Evolutionary conservation across 1,140 invertebrate species (phyloP), one percentile per base, ranked within the genome.

Genomic region (Drosophila oshimai): DNA sequence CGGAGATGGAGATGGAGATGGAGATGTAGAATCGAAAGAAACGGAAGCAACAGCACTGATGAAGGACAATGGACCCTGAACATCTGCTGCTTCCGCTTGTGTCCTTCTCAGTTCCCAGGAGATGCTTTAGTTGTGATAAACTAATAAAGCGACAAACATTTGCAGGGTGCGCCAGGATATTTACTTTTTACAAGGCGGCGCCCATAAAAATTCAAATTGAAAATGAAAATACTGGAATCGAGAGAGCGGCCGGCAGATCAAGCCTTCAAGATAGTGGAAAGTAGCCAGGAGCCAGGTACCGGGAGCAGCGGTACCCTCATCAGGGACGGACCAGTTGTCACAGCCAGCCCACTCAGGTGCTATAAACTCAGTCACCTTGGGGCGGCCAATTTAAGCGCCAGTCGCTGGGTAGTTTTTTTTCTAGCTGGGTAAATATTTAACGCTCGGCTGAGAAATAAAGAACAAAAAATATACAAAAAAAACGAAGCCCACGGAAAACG

Each of bases 201-300:
- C 33, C 49, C 71, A 87, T 76, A 86, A 80, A 87, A 86, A 86
- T 86, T 86, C 68, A 87, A 86, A 86, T 86, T 87, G 81, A 86
- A 83, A 83, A 74, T 79, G 72, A 68, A 76, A 76, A 77, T 65
- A 68, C 62, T 24, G 61, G 34, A 51, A 80, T 87, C 67, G 61
- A 80, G 53, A 34, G 49, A 80, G 51, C 42, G 53, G 49, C 67
- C 54, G 18, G 51, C 67, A 67, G 79, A 84, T 84, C 64, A 57
- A 41, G 53, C 29, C 36, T 46, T 44, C 26, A 20, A 58, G 80
- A 86, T 86, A 81, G 17, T 44, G 54, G 80, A 86, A 87, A 81
- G 17, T 44, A 22, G 13, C 58, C 28, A 51, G 26, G 45, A 55
- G 10, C 28, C 18, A n/a, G n/a, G n/a, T n/a, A n/a, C n/a, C 15